Evolutionary conservation across 2,113 vertebrate species (phyloP).

Genomic region (Haliaeetus leucogaster): DNA sequence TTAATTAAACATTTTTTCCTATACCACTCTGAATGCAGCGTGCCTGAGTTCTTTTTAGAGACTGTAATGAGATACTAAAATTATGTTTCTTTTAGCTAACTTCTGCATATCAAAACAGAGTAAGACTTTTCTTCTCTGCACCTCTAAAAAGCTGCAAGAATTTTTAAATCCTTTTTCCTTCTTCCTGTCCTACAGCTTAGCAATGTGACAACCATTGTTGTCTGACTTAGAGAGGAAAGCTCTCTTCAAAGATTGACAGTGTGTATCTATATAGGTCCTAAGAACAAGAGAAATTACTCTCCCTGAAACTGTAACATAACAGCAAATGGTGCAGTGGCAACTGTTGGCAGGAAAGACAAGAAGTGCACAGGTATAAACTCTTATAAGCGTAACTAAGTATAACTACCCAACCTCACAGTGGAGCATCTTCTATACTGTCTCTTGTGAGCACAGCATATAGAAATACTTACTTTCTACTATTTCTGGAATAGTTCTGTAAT

Average conservation of each 20-base stretch:
- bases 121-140: background rate
- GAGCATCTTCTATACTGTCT: background rate
- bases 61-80: background rate
- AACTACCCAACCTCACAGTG: background rate
- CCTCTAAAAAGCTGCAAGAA: background rate
- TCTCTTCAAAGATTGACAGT: background rate
- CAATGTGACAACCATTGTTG: background rate
- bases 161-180: background rate
- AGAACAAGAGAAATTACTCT: background rate
- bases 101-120: background rate
- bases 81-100: background rate
- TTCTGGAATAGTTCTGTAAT: slow-evolving; percentile 95
- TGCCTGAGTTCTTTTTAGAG: background rate
- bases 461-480: slow-evolving; percentile 90
- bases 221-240: background rate
- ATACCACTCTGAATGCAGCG: background rate
- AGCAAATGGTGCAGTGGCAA: background rate
- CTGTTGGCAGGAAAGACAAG: background rate
- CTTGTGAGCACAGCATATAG: background rate
- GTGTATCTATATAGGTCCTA: background rate
- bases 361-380: background rate
- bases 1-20: background rate
- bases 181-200: background rate
- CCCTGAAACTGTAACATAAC: background rate
- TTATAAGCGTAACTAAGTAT: fast-evolving